A percentile compares a stretch with the other conserved stretches of the same genome.
Conservation (phyloP, 1,140 invertebrate species). For the Dendroctonus valens region DNA sequence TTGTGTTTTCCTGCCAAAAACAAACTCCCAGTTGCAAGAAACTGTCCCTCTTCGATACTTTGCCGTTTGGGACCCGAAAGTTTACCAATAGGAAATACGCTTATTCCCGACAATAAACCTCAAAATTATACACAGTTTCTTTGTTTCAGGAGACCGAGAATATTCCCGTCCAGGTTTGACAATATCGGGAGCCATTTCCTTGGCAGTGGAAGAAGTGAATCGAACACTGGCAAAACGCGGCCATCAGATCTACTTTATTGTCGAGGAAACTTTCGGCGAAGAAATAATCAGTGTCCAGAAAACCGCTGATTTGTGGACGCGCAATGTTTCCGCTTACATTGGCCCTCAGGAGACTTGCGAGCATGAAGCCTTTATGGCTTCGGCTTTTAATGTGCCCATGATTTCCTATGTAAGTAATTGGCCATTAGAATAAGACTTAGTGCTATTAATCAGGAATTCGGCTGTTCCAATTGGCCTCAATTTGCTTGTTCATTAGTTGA, state of each 20-base stretch:
- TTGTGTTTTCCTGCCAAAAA: too few species aligned
- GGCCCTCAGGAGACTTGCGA: conserved; percentile 95
- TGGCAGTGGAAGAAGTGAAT: conserved; percentile 75
- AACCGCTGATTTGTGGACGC: conserved; percentile 83
- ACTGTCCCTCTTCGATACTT: too few species aligned
- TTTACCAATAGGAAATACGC: too few species aligned
- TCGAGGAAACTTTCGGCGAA: conserved; percentile 90
- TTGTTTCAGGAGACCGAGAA: conserved; percentile 61
- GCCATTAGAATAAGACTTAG: neutral
- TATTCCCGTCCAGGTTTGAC: conserved; percentile 73
- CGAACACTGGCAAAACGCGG: conserved; percentile 60
- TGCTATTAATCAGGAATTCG: neutral
- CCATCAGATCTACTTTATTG: conserved; percentile 73
- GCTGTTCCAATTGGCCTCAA: neutral
- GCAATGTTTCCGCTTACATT: conserved; percentile 85
- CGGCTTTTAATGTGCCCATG: conserved; percentile 90
- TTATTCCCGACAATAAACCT: too few species aligned
- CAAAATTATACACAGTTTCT: too few species aligned
- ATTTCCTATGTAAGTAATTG: conserved; percentile 72
- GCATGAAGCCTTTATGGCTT: conserved; percentile 91
- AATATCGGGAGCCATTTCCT: conserved; percentile 80
- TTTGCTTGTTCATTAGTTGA: too few species aligned
- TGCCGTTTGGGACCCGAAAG: too few species aligned
- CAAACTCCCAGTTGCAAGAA: too few species aligned
- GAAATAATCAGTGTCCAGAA: conserved; percentile 81